A percentile compares a stretch with the other conserved stretches of the same genome.
phyloP scores from a whole-genome alignment of 2,888 invertebrate genomes.

The Drosophila longiperda region DNA sequence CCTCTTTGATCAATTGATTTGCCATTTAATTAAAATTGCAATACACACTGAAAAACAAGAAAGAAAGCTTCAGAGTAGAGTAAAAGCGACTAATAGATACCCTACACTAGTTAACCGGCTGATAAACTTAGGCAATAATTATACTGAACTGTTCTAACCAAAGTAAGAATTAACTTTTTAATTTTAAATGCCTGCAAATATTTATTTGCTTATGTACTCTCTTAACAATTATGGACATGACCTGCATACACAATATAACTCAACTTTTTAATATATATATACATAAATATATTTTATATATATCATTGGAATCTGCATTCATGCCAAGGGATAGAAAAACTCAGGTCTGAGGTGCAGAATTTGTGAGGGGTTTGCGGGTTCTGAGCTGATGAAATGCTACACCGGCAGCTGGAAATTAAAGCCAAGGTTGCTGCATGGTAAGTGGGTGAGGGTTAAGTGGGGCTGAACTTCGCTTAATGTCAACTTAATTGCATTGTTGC shows the following conservation, averaged over 20 bases:
- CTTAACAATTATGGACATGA: no score
- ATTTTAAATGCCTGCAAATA: background rate
- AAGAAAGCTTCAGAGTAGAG: background rate
- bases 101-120: background rate
- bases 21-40: slow-evolving; percentile 55
- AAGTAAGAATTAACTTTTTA: background rate
- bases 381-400: slow-evolving; percentile 38
- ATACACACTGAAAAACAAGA: background rate
- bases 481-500: slow-evolving; percentile 82
- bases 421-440: background rate
- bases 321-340: background rate
- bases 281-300: no score
- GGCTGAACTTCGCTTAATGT: slow-evolving; percentile 78
- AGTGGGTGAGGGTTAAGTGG: slow-evolving; percentile 3
- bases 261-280: no score
- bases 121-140: background rate
- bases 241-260: background rate
- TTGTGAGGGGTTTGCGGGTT: background rate
- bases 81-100: background rate
- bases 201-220: background rate
- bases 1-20: slow-evolving; percentile 50
- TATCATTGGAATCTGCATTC: background rate
- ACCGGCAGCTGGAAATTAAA: slow-evolving; percentile 24
- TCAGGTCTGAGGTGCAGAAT: background rate
- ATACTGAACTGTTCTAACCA: background rate